Base-by-base conservation (phyloP, 2,888 invertebrate genomes). In the Zhengitettix transpicula region DNA sequence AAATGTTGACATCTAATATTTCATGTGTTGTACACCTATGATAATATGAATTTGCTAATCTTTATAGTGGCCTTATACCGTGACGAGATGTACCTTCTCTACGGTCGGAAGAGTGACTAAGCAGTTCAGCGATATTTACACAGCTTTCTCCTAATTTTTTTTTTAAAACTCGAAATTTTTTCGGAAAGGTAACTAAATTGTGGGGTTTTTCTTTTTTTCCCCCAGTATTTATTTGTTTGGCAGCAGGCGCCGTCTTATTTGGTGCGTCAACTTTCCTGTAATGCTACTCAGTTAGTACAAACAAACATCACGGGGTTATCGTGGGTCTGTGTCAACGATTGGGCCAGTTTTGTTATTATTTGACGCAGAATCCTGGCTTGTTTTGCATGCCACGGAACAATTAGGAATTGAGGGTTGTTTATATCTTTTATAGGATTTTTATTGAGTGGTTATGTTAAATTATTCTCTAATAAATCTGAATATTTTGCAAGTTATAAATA, bases 31-130 rank as follows among this genome's bases (percentile, higher is more conserved):
- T 28, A 28, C 28, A 28, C 28, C 28, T 28, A 28, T 28, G 3
- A 28, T 28, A 28, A 60, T 60, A 56, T 58, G 53, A 60, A 60
- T 58, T 58, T 57, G 59, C 61, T 60, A 60, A 61, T 60, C 58
- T 61, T 61, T 59, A 59, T 61, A 63, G 63, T 63, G 63, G 63
- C 63, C 63, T 63, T 63, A 63, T 40, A 58, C 51, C 60, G 55
- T 58, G 58, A 58, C 60, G 41, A n/a, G 40, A 55, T 11, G 40
- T 9, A 14, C 2, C 11, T 28, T 14, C n/a, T 40, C n/a, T 9
- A 40, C 40, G 55, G 11, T 55, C 12, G 15, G 14, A 17, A 14
- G 17, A n/a, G 17, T 16, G 41, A 40, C 40, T 55, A 40, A n/a
- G 55, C 55, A 40, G 17, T 40, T n/a, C 55, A 40, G 40, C 55